Evolutionary conservation across 2,113 vertebrate species (phyloP), one percentile per base, ranked within the genome.

Genomic region (Rutilus rutilus): DNA sequence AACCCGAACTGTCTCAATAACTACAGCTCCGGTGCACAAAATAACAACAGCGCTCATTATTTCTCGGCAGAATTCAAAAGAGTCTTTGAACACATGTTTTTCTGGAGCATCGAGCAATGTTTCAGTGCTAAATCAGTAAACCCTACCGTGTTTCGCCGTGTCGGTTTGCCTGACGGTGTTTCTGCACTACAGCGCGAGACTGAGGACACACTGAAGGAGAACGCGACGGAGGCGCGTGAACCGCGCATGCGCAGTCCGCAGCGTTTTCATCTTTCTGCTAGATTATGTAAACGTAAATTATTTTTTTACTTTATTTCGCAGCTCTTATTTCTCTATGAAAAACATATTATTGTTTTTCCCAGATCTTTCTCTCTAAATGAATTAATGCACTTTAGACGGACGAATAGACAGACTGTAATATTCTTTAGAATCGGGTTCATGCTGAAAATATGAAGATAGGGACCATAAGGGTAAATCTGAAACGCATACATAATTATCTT

Each of bases 201-300:
- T 52, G 50, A 87, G 92, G 82, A n/a, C 90, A 90, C 90, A 33
- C 87, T 92, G 93, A 94, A 95, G 93, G 91, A 91, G 92, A 94
- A 87, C 92, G 79, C 86, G 23, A 82, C 79, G 75, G 54, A 67
- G 33, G n/a, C 39, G 75, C 78, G 17, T 83, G 2, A 0, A 90
- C 87, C 88, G 92, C 11, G 93, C 93, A 92, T 11, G 94, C 93
- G 94, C 91, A 47, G 69, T n/a, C 11, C 82, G 50, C 57, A 52
- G 25, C 30, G 12, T 17, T 77, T 17, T 67, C 39, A 62, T 45
- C 12, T 17, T 30, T 76, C 21, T 2, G 86, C 62, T 69, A 8
- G 1, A 25, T 87, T 89, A 87, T 89, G 90, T 82, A 87, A 90
- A 82, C 90, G 65, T 84, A 85, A 83, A 45, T 76, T 6, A 47